Percentiles rank a stretch among this genome's conserved stretches.
Conservation (phyloP, 1,140 invertebrate species). For the Drosophila nasuta region DNA sequence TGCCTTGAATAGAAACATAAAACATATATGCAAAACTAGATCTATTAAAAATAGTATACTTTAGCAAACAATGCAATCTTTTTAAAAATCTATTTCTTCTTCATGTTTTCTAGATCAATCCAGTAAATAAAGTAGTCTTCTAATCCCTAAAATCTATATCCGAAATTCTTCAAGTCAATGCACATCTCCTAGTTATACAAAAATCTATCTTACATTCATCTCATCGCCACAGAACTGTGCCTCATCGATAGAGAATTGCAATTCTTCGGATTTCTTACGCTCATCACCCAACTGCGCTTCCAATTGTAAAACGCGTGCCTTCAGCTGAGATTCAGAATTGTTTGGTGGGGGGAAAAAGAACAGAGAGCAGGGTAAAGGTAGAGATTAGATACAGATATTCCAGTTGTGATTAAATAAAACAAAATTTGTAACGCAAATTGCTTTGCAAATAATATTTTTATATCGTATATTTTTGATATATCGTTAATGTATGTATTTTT, state of each 20-base stretch:
- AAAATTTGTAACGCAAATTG: slow-evolving; percentile 37
- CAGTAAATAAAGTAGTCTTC: no score
- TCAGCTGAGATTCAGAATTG: slow-evolving; percentile 52
- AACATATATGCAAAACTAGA: no score
- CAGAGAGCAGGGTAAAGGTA: slow-evolving; percentile 22
- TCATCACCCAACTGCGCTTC: slow-evolving; percentile 92
- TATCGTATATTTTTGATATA: slow-evolving; percentile 62
- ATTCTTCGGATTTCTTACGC: slow-evolving; percentile 94
- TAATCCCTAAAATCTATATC: no score
- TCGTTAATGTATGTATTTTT: slow-evolving; percentile 38
- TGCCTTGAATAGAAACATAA: no score
- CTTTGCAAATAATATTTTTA: slow-evolving; percentile 68
- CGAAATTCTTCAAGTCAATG: slow-evolving; percentile 23
- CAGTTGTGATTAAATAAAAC: slow-evolving; percentile 64
- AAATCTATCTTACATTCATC: slow-evolving; percentile 89
- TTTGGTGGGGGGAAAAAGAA: slow-evolving; percentile 6
- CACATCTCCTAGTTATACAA: slow-evolving; percentile 14
- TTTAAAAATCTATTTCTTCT: no score
- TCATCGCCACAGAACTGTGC: slow-evolving; percentile 92
- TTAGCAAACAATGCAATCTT: no score
- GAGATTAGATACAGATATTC: slow-evolving; percentile 43
- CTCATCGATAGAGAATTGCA: slow-evolving; percentile 96
- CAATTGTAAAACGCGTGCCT: slow-evolving; percentile 84
- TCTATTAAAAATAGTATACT: no score
- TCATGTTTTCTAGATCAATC: no score